These are phyloP conservation scores for Melanocharis versteri DNA, from an alignment of 2,113 vertebrate species.

Conservation along the genomic window DNA sequence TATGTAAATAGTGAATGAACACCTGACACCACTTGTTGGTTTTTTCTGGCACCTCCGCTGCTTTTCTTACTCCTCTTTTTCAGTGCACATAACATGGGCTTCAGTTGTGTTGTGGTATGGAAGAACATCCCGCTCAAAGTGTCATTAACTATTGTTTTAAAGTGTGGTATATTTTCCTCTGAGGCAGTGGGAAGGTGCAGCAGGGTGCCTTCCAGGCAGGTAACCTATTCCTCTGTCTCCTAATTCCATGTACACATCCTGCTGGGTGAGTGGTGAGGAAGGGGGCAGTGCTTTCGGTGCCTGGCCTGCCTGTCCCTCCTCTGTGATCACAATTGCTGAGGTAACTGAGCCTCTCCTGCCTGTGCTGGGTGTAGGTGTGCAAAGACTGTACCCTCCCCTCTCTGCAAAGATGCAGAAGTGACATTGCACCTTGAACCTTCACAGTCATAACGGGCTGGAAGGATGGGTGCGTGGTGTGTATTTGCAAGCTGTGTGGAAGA, in stretches of 20 bases:
- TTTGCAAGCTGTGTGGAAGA: too few species aligned
- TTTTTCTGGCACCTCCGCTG: background rate
- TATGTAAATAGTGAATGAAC: background rate
- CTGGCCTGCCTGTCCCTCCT: background rate
- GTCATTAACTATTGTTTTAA: background rate
- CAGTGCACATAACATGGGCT: accelerated
- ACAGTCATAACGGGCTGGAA: background rate
- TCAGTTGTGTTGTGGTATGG: background rate
- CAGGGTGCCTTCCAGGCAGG: background rate
- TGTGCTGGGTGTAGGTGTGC: background rate
- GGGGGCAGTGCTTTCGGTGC: accelerated
- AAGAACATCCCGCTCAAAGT: background rate
- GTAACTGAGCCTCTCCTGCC: background rate
- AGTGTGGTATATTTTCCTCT: accelerated
- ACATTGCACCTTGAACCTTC: accelerated
- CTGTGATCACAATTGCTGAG: accelerated
- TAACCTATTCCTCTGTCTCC: background rate
- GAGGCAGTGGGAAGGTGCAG: background rate
- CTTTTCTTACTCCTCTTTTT: background rate
- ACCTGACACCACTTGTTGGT: background rate
- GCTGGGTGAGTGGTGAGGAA: background rate
- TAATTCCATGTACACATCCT: accelerated
- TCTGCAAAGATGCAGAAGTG: too few species aligned
- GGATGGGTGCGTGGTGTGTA: accelerated
- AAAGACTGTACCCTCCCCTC: too few species aligned